phyloP scores from a whole-genome alignment of 2,113 vertebrate genomes.

The Xiphophorus couchianus region DNA sequence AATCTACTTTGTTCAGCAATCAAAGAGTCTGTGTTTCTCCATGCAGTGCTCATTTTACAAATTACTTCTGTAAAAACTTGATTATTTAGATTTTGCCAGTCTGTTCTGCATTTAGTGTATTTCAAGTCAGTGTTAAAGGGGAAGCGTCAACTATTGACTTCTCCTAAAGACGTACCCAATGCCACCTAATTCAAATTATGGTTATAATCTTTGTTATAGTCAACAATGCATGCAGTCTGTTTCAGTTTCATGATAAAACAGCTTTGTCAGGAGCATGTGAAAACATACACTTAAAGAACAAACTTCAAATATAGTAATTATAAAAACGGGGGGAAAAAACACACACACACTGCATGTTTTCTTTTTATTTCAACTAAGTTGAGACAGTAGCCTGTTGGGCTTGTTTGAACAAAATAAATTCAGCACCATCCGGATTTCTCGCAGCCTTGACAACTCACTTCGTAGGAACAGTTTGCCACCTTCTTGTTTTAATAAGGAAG shows the following conservation, averaged over 20 bases:
- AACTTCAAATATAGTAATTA: background rate
- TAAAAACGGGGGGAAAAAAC: background rate
- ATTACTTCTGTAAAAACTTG: background rate
- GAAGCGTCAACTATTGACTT: slow-evolving; percentile 2
- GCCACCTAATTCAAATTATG: slow-evolving; percentile 2
- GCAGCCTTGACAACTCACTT: slow-evolving; percentile 18
- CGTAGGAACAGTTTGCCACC: slow-evolving; percentile 65
- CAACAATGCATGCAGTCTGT: background rate
- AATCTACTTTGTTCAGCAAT: background rate
- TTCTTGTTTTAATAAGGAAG: slow-evolving; percentile 78
- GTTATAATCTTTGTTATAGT: background rate
- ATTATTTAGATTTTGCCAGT: background rate
- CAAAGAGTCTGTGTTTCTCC: background rate
- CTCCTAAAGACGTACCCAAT: background rate
- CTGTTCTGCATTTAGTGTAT: background rate
- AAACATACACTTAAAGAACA: background rate
- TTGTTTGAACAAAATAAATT: background rate
- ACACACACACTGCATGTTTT: background rate
- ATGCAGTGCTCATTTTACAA: background rate
- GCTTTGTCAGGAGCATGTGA: background rate
- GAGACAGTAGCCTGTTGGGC: background rate
- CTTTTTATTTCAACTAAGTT: background rate
- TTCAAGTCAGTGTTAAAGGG: background rate
- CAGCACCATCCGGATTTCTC: background rate
- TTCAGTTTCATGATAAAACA: background rate